Conservation (phyloP, 2,113 vertebrate genomes). For the Trematocara unimaculatum region DNA sequence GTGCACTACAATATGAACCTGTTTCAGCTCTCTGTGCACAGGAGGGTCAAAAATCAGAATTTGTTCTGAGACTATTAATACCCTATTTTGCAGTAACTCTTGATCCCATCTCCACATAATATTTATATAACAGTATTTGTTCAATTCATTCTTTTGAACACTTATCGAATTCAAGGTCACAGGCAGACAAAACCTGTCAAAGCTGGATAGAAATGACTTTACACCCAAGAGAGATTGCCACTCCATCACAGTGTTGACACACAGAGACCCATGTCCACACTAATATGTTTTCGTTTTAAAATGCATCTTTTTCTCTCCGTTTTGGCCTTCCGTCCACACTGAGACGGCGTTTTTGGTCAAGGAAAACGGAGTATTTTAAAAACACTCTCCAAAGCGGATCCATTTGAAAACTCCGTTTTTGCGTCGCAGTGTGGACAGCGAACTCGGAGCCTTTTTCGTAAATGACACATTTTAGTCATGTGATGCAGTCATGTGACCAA, state of each 20-base stretch:
- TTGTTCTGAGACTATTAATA: neutral
- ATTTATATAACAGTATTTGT: neutral
- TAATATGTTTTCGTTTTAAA: fast-evolving
- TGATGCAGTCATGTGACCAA: neutral
- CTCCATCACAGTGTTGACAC: neutral
- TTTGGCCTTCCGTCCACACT: neutral
- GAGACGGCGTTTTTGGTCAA: fast-evolving
- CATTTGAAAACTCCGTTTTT: neutral
- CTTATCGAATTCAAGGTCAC: neutral
- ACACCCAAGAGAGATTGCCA: neutral
- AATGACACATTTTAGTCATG: neutral
- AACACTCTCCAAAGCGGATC: neutral
- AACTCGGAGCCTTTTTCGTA: fast-evolving
- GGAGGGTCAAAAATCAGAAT: neutral
- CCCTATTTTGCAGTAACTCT: neutral
- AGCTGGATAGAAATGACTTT: neutral
- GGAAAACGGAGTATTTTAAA: neutral
- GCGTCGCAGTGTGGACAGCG: fast-evolving
- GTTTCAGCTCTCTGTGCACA: neutral
- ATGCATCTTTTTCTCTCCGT: fast-evolving
- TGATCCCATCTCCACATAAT: neutral
- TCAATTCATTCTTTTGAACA: neutral
- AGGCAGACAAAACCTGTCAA: neutral
- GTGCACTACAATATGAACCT: neutral
- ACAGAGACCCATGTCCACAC: neutral